These are phyloP conservation scores for Mixornis gularis DNA, from an alignment of 2,113 vertebrate genomes.

Conservation along the genomic window DNA sequence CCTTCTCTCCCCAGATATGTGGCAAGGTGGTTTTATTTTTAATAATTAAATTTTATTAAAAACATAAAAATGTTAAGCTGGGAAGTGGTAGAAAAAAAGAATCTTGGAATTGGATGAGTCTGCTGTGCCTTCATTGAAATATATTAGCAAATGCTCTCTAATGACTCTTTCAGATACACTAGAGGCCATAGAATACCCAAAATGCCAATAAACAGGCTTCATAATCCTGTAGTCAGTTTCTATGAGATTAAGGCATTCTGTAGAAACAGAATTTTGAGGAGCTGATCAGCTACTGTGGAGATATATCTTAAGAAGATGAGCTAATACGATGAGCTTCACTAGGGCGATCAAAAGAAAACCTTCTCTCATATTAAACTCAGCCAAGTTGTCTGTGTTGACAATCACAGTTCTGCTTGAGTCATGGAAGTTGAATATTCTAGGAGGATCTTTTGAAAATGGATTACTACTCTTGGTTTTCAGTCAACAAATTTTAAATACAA, in stretches of 20 bases:
- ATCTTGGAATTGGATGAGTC: not conserved
- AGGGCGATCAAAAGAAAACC: not conserved
- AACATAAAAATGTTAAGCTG: not conserved
- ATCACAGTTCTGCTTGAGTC: not conserved
- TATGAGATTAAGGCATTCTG: not conserved
- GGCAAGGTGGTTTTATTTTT: not conserved
- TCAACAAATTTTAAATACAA: not conserved
- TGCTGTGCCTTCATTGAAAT: not conserved
- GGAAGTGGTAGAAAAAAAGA: not conserved
- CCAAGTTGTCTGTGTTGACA: not conserved
- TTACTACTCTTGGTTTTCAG: not conserved
- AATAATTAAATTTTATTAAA: not conserved
- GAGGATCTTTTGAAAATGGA: not conserved
- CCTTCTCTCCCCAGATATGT: not conserved
- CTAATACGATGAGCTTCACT: not conserved
- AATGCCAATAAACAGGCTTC: not conserved
- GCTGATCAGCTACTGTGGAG: not conserved
- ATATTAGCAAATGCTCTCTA: not conserved
- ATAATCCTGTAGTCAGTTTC: slow-evolving; percentile 1
- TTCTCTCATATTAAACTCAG: slow-evolving; percentile 3
- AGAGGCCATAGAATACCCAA: not conserved
- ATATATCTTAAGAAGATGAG: not conserved
- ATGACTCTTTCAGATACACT: not conserved
- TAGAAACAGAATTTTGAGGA: not conserved
- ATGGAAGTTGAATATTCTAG: not conserved